Conservation (phyloP, 2,113 vertebrate genomes). For the Urocolius indicus region DNA sequence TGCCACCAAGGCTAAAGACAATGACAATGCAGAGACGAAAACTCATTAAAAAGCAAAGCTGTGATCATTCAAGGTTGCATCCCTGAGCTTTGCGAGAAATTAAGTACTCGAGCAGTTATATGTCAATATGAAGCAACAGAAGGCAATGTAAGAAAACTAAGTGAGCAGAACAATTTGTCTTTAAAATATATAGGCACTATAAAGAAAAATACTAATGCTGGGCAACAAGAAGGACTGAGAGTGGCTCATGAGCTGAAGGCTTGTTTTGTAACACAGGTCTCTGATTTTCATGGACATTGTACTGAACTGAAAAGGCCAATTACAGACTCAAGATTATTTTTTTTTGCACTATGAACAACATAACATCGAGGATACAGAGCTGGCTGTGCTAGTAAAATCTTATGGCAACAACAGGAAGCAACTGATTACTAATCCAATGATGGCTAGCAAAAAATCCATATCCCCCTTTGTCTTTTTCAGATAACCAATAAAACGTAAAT, state of each 20-base stretch:
- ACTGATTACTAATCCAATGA: neutral
- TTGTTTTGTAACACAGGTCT: neutral
- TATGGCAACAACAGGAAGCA: neutral
- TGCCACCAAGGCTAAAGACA: neutral
- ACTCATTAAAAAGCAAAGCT: neutral
- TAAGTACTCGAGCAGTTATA: neutral
- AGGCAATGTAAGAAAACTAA: neutral
- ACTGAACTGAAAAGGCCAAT: neutral
- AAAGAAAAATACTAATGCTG: neutral
- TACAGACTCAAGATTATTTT: neutral
- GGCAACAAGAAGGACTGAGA: neutral
- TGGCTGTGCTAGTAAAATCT: neutral
- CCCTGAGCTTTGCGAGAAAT: neutral
- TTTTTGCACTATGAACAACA: neutral
- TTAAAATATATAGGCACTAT: neutral
- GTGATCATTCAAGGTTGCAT: neutral
- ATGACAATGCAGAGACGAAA: neutral
- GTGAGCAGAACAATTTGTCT: neutral
- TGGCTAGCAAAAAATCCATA: neutral
- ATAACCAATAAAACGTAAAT: neutral
- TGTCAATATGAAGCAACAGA: neutral
- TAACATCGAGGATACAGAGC: neutral
- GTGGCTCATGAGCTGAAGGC: neutral
- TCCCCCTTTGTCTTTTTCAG: neutral
- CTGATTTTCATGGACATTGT: neutral